Base-by-base conservation (phyloP, 2,113 vertebrate genomes). In the Catagonus wagneri region DNA sequence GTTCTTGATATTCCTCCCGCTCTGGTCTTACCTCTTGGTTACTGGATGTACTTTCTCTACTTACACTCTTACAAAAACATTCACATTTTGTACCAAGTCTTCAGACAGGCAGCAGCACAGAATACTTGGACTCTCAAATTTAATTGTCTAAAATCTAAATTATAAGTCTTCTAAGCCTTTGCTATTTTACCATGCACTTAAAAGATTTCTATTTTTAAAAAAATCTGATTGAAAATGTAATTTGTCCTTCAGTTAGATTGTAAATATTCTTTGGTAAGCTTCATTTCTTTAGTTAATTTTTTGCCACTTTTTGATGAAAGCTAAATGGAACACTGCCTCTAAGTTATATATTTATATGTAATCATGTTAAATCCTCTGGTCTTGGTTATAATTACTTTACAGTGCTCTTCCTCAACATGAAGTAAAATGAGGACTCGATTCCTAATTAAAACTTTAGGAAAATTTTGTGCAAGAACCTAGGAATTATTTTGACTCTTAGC, bases 401-500 rank as follows among this genome's bases (percentile, higher is more conserved):
- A 66, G n/a, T 16, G 81, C n/a, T 88, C 19, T 85, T 83, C 44
- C 8, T 81, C 39, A 54, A 29, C 39, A 76, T 69, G 13, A 71
- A 39, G 54, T 89, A 58, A 92, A 92, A 86, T 44, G 63, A 95
- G 23, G 22, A 78, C 66, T 84, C 11, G 65, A 69, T 83, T 89
- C n/a, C 61, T 89, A 94, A 52, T 83, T 92, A 95, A 56, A n/a
- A 63, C 61, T 88, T 85, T 44, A 75, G 60, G 23, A 93, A 81
- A 94, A 89, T 19, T 61, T 23, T 87, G 5, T 78, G 7, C 14
- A 95, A 87, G 50, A 92, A 95, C 61, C n/a, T 83, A 93, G 56
- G 19, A 86, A 92, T 94, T 95, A 92, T 79, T 89, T 87, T 94
- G 34, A 84, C 68, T 87, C 69, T 91, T 63, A 54, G 39, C 11